Base-by-base conservation (phyloP, 1,140 invertebrate species). In the Dinoponera quadriceps region DNA sequence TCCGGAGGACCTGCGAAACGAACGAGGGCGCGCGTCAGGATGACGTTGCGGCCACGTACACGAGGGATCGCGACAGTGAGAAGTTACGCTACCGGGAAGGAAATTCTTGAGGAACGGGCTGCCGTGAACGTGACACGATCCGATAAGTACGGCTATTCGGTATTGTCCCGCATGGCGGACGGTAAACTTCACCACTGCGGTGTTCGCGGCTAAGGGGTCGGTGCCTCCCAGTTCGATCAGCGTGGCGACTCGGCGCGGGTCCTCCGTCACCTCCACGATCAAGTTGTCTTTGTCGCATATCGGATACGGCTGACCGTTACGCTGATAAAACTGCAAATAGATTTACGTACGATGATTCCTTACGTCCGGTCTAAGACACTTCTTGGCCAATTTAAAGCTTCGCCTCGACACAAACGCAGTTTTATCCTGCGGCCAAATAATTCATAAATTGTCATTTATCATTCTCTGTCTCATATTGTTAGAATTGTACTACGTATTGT, bases 241-340 rank as follows among this genome's bases (percentile, higher is more conserved):
- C 27, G 97, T 97, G 16, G 97, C 96, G 85, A 98, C 96, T 94
- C 98, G 97, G 85, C 97, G 95, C 18, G 96, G 96, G 49, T 97
- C 97, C 90, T 98, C 97, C 48, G 96, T 96, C 83, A 99, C 97
- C 93, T 98, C 97, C 33, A 98, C 97, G 85, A 96, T 95, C 68
- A 99, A 95, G 92, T 97, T 97, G 94, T 98, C 98, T 73, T 97
- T 97, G 95, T 98, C 97, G 93, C 97, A 98, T 86, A 98, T 97
- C 86, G 98, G 98, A 95, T 98, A 99, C 77, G 98, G 97, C 91
- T 98, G 97, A 27, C 98, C 97, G 91, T 98, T 98, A 89, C 98
- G 96, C 94, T 98, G 98, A 94, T 96, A 98, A 94, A 98, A 98
- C 95, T 98, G 95, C 63, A 94, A 92, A 83, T 13, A 20, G 13